Conservation (phyloP, 2,888 invertebrate species). For the Tachina grossa region DNA sequence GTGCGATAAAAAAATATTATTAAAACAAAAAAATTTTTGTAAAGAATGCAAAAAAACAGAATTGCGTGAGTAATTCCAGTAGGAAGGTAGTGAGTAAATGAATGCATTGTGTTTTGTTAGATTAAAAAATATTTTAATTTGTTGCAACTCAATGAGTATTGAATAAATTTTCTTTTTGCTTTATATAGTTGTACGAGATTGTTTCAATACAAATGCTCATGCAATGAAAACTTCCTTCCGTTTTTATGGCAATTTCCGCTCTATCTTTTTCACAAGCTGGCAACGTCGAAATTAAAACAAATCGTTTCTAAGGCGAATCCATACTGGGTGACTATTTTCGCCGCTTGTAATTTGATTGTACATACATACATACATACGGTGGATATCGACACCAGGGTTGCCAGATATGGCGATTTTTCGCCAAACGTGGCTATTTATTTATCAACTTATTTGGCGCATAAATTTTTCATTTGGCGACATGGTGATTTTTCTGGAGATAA, state of each 20-base stretch:
- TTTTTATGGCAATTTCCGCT: slow-evolving; percentile 42
- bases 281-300: slow-evolving; percentile 11
- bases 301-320: not conserved
- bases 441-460: too few species aligned
- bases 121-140: slow-evolving; percentile 1
- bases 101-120: not conserved
- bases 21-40: not conserved
- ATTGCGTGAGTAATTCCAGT: slow-evolving; percentile 35
- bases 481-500: too few species aligned
- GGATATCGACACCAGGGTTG: too few species aligned
- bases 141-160: not conserved
- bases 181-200: not conserved
- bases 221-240: slow-evolving; percentile 45
- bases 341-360: too few species aligned
- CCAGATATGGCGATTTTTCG: too few species aligned
- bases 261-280: slow-evolving; percentile 18
- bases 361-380: too few species aligned
- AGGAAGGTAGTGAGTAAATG: not conserved
- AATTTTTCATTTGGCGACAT: too few species aligned
- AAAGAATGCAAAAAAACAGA: not conserved
- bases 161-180: too few species aligned
- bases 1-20: not conserved
- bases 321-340: too few species aligned
- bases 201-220: not conserved
- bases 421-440: too few species aligned